phyloP scores from a whole-genome alignment of 2,797 vertebrate species.

The Leptoclinus maculatus region DNA sequence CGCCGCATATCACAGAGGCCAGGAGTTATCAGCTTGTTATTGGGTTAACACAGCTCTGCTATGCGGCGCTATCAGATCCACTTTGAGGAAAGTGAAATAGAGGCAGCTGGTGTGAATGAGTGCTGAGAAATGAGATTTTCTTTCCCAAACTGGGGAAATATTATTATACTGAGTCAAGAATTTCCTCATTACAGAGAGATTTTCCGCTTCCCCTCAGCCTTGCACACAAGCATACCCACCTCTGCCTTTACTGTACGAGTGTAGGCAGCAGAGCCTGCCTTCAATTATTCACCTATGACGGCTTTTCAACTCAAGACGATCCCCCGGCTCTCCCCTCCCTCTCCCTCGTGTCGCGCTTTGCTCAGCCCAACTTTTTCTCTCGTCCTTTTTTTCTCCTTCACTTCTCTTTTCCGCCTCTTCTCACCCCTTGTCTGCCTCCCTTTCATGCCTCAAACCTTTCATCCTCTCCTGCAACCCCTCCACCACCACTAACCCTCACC shows the following conservation, averaged over 20 bases:
- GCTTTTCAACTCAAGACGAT: slow-evolving; percentile 73
- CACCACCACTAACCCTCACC: slow-evolving; percentile 30
- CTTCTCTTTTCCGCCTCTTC: slow-evolving; percentile 76
- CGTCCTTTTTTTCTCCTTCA: slow-evolving; percentile 56
- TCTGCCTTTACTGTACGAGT: slow-evolving; percentile 45
- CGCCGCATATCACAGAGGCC: slow-evolving; percentile 39
- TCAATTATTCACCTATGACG: slow-evolving; percentile 79
- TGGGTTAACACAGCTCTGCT: slow-evolving; percentile 39
- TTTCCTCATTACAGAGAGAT: slow-evolving; percentile 68
- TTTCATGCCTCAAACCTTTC: slow-evolving; percentile 81
- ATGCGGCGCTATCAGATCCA: slow-evolving; percentile 30
- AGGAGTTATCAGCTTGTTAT: slow-evolving; percentile 46
- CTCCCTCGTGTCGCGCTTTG: slow-evolving; percentile 58
- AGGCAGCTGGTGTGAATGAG: slow-evolving; percentile 41
- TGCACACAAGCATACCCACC: slow-evolving; percentile 40
- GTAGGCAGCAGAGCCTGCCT: slow-evolving; percentile 64
- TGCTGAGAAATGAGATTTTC: slow-evolving; percentile 59
- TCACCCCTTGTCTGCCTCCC: slow-evolving; percentile 67
- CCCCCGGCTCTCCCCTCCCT: slow-evolving; percentile 33
- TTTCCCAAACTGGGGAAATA: slow-evolving; percentile 41
- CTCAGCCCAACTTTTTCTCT: slow-evolving; percentile 73
- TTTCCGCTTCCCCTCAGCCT: slow-evolving; percentile 58
- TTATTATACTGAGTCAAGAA: slow-evolving; percentile 66
- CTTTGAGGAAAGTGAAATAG: slow-evolving; percentile 34
- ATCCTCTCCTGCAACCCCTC: slow-evolving; percentile 63